A percentile compares a stretch with the other conserved stretches of the same genome.
phyloP scores from a whole-genome alignment of 2,797 vertebrate genomes.

The Sebastes diaconus region DNA sequence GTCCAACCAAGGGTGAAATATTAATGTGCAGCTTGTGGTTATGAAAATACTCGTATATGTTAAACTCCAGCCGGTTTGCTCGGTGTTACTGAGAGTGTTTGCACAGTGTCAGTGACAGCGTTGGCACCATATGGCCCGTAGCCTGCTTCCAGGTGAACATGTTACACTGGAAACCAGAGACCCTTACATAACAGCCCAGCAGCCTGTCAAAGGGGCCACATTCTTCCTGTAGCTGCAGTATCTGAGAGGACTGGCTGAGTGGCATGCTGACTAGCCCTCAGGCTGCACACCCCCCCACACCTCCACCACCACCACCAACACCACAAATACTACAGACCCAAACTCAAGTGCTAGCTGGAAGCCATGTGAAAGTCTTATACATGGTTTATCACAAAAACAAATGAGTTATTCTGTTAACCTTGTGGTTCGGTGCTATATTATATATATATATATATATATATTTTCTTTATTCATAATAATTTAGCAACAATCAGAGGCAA shows the following conservation, averaged over 20 bases:
- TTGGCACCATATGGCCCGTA: slow-evolving; percentile 7
- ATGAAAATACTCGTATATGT: background rate
- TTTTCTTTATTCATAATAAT: background rate
- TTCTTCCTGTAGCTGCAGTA: slow-evolving; percentile 20
- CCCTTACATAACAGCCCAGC: slow-evolving; percentile 35
- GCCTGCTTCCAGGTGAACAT: slow-evolving; percentile 1
- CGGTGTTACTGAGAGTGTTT: slow-evolving; percentile 1
- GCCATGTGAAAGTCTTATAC: background rate
- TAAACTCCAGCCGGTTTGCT: background rate
- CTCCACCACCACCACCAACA: too few species aligned
- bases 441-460: too few species aligned
- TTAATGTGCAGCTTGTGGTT: background rate
- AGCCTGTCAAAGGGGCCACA: slow-evolving; percentile 25
- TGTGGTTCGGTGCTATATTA: background rate
- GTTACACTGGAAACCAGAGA: slow-evolving; percentile 33
- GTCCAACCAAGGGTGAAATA: background rate
- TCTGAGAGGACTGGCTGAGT: background rate
- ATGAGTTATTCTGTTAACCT: background rate
- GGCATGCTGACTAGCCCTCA: slow-evolving; percentile 1
- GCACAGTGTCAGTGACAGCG: background rate
- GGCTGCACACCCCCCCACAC: background rate
- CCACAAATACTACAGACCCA: background rate
- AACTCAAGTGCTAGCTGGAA: background rate
- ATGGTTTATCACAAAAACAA: background rate
- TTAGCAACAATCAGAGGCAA: background rate